phyloP scores from a whole-genome alignment of 2,888 invertebrate species.

The Cataglyphis cursor region DNA sequence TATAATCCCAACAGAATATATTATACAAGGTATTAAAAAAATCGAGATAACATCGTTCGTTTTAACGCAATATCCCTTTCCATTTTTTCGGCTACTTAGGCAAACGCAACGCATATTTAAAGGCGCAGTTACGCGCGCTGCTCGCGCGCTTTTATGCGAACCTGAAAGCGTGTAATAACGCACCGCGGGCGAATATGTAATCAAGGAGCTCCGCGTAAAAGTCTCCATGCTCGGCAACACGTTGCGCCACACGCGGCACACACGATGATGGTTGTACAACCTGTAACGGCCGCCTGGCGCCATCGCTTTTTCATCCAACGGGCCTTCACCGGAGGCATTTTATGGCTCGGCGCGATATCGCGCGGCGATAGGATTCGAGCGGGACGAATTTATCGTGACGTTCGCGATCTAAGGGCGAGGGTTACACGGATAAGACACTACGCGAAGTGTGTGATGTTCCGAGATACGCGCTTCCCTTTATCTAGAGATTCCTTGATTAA shows the following conservation, averaged over 20 bases:
- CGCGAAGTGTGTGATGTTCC: not conserved
- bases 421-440: slow-evolving; percentile 4
- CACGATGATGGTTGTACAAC: slow-evolving; percentile 67
- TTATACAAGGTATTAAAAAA: not conserved
- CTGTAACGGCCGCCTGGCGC: slow-evolving; percentile 78
- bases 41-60: slow-evolving; percentile 8
- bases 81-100: slow-evolving; percentile 47
- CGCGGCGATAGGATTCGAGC: slow-evolving; percentile 63
- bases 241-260: slow-evolving; percentile 42
- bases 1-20: not conserved
- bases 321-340: slow-evolving; percentile 64
- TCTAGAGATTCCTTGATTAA: not conserved
- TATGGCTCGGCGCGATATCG: slow-evolving; percentile 61
- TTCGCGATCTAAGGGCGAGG: not conserved
- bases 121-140: slow-evolving; percentile 60
- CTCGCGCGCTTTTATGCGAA: slow-evolving; percentile 67
- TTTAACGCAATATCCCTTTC: slow-evolving; percentile 58
- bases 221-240: slow-evolving; percentile 54
- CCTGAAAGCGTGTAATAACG: slow-evolving; percentile 76
- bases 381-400: slow-evolving; percentile 64
- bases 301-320: slow-evolving; percentile 68
- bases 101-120: slow-evolving; percentile 58
- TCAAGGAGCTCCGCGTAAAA: slow-evolving; percentile 71
- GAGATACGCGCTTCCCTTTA: not conserved
- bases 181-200: slow-evolving; percentile 76